phyloP scores from a whole-genome alignment of 1,140 invertebrate species.

The Pseudomyrmex concolor region DNA sequence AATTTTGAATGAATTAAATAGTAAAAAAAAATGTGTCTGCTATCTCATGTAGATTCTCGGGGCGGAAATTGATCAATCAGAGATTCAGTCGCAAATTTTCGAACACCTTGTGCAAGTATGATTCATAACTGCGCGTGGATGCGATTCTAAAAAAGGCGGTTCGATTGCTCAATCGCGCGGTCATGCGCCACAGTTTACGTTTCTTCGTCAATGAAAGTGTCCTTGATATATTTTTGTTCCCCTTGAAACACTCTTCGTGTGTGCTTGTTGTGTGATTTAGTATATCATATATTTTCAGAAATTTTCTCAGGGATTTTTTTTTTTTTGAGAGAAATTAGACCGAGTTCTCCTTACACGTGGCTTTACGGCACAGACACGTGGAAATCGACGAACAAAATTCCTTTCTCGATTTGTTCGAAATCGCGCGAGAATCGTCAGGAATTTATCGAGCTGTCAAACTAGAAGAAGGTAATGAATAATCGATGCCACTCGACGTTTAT shows the following conservation, averaged over 20 bases:
- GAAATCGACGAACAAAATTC: neutral
- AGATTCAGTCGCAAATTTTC: too few species aligned
- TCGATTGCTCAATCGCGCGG: slow-evolving; percentile 21
- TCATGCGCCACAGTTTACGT: slow-evolving; percentile 20
- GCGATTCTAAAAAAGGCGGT: slow-evolving; percentile 48
- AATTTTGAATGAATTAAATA: too few species aligned
- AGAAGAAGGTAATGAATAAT: slow-evolving; percentile 34
- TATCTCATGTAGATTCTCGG: too few species aligned
- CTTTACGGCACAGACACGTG: too few species aligned
- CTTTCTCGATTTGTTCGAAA: neutral
- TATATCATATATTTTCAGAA: neutral
- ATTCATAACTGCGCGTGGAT: slow-evolving; percentile 35
- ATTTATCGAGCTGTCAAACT: slow-evolving; percentile 47
- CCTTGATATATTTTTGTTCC: slow-evolving; percentile 49
- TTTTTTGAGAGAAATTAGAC: too few species aligned
- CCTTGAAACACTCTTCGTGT: slow-evolving; percentile 14
- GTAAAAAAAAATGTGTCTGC: neutral
- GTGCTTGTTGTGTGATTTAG: slow-evolving; percentile 8
- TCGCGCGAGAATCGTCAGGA: neutral
- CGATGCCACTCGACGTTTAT: slow-evolving; percentile 61
- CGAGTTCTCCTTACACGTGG: too few species aligned
- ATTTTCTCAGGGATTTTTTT: neutral
- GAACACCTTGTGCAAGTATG: slow-evolving; percentile 14
- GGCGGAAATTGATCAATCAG: too few species aligned
- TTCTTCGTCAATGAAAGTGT: slow-evolving; percentile 30